Evolutionary conservation across 2,797 vertebrate genomes (phyloP).

Genomic region (Hippoglossus hippoglossus): DNA sequence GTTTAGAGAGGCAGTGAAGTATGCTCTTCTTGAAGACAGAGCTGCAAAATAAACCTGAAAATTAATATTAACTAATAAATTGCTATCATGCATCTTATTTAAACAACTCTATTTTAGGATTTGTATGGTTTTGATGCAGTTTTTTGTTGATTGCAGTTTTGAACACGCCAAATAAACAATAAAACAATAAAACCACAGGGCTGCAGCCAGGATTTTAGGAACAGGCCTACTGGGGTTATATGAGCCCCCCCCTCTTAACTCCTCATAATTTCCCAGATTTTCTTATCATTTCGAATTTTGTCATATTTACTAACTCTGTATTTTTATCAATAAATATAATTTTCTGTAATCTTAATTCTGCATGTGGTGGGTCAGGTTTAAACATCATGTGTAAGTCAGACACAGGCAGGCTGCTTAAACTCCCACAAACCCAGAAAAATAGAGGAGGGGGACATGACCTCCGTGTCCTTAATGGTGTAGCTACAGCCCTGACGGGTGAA

Average conservation of each 20-base stretch:
- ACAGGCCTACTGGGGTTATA: background rate
- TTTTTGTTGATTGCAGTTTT: background rate
- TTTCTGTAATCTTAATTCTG: background rate
- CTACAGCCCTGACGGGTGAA: background rate
- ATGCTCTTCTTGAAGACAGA: too few species aligned
- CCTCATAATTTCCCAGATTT: too few species aligned
- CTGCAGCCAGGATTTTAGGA: background rate
- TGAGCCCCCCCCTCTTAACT: background rate
- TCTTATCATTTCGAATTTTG: background rate
- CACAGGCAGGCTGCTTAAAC: background rate
- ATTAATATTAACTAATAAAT: too few species aligned
- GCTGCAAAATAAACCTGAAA: background rate
- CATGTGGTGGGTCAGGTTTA: background rate
- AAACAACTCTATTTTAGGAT: background rate
- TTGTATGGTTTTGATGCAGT: background rate
- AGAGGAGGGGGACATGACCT: background rate
- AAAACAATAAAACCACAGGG: slow-evolving; percentile 4
- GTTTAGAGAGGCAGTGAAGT: background rate
- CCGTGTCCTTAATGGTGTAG: background rate
- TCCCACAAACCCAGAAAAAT: background rate
- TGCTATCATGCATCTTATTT: background rate
- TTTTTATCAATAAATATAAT: background rate
- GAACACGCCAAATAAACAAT: background rate
- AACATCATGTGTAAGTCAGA: background rate
- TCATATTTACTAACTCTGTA: background rate